Conservation (phyloP, 2,888 invertebrate species). For the Entomobrya multifasciata region DNA sequence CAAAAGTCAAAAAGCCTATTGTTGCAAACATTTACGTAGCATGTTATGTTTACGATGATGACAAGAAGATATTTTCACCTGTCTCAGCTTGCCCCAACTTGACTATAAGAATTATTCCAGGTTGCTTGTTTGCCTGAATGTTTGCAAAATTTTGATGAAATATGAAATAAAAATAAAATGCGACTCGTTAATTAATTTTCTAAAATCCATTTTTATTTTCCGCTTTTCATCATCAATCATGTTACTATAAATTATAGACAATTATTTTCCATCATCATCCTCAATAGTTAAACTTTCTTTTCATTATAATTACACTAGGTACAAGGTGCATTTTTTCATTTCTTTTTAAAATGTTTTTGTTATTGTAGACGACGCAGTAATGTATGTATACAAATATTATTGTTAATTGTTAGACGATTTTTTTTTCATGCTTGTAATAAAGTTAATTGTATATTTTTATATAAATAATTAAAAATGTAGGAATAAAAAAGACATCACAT, state of each 20-base stretch:
- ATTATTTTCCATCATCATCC: no score
- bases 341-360: neutral
- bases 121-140: no score
- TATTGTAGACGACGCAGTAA: neutral
- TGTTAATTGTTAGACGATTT: neutral
- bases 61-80: no score
- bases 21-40: no score
- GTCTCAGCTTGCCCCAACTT: no score
- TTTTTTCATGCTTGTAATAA: neutral
- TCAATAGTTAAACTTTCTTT: no score
- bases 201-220: constrained; percentile 15
- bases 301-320: constrained; percentile 18
- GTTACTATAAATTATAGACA: constrained; percentile 1
- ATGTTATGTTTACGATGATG: no score
- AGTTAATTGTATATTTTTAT: no score
- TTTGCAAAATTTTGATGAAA: no score
- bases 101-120: no score
- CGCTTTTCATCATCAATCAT: neutral
- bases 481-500: constrained; percentile 25
- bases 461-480: constrained; percentile 25
- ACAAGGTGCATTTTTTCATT: constrained; percentile 33
- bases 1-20: no score
- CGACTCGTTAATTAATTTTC: neutral
- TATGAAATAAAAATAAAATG: no score
- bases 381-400: neutral